Evolutionary conservation across 2,888 invertebrate species (phyloP).

Genomic region (Operophtera brumata): DNA sequence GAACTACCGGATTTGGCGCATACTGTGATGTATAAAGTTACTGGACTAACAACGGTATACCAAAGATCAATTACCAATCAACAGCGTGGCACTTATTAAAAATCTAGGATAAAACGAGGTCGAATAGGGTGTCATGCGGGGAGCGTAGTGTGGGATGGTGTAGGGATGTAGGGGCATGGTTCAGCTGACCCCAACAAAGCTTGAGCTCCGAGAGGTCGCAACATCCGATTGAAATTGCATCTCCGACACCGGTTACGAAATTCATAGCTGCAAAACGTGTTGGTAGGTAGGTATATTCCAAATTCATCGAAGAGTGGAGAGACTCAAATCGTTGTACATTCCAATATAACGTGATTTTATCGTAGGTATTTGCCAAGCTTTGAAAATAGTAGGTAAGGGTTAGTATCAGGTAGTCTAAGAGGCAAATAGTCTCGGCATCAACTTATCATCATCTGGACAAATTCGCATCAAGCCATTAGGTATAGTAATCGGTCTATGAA

Average conservation of each 20-base stretch:
- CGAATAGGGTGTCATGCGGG: constrained; percentile 6
- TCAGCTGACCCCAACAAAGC: constrained; percentile 7
- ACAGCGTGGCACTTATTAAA: constrained; percentile 20
- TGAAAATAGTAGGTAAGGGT: no score
- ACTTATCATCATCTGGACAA: no score
- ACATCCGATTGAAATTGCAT: constrained; percentile 8
- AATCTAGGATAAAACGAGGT: constrained; percentile 27
- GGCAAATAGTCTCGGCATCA: no score
- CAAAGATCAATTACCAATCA: not conserved
- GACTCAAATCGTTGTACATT: constrained; percentile 16
- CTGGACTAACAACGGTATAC: no score
- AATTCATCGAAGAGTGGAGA: constrained; percentile 15
- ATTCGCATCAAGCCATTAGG: no score
- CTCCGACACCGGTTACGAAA: constrained; percentile 4
- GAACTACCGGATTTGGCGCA: no score
- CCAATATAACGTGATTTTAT: not conserved
- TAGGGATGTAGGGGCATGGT: constrained; percentile 5
- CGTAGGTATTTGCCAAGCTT: no score
- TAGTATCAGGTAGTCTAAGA: no score
- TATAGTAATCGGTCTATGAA: no score
- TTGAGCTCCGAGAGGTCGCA: constrained; percentile 2
- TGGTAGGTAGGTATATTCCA: not conserved
- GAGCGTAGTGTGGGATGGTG: not conserved
- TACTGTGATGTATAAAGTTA: no score
- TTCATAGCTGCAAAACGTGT: not conserved